Evolutionary conservation across 35 echinoderm and acorn worm species (phyloP), one percentile per base, ranked within the genome.

Genomic region (Nesometra sesokonis): DNA sequence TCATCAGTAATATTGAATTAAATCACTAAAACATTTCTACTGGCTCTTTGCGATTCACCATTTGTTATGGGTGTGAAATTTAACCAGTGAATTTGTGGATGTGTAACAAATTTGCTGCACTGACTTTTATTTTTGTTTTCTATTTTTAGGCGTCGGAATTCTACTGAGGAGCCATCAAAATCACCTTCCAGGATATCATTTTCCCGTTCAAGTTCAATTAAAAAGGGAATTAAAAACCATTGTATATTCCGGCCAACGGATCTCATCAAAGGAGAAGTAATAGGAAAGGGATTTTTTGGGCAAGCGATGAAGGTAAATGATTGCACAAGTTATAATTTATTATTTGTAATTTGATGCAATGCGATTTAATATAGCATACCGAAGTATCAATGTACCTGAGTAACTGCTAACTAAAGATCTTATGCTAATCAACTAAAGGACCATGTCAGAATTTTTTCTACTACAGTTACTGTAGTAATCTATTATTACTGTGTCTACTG

Each of bases 231-330:
- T 11, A 92, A 89, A 81, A 89, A 93, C 84, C 94, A 97, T n/a
- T 77, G 85, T 29, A 97, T 97, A 77, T 97, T 97, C 84, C 77
- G 94, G 32, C 92, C 94, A 0, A 85, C 90, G 9, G 94, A 97
- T 86, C 91, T 97, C 79, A 93, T 97, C 79, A 90, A 93, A 77
- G 94, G 94, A 77, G 91, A 97, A 57, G 81, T 89, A 52, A 78
- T 97, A 0, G 94, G 94, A 30, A 85, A 78, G 67, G 94, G 94
- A 5, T 97, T 93, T 77, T 97, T 97, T 89, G 94, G 94, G 8
- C 88, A 91, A 79, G 94, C 89, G 11, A 85, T 97, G 29, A 93
- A 97, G 94, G 94, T 97, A 43, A 33, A n/a, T 3, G 3, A 80
- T 30, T 39, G 0, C 27, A 30, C 36, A 83, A 7, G 4, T 19